A percentile compares a stretch with the other conserved stretches of the same genome.
phyloP scores from a whole-genome alignment of 2,797 vertebrate genomes.

The Manis pentadactyla region DNA sequence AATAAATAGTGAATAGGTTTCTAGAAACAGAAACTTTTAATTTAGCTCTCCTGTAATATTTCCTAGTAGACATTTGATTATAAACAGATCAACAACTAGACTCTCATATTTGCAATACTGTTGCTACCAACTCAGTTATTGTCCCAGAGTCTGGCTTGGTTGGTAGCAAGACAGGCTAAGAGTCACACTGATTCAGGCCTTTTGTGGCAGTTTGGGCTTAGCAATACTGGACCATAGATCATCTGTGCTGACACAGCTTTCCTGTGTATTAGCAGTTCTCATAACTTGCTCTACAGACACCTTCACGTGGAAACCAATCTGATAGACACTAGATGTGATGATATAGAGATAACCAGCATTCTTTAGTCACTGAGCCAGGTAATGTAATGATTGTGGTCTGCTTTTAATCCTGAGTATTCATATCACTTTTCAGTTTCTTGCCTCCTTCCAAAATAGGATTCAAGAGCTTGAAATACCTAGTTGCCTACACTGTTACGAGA shows the following conservation, averaged over 20 bases:
- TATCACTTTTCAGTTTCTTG: not conserved
- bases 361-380: not conserved
- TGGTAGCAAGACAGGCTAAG: not conserved
- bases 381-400: not conserved
- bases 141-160: not conserved
- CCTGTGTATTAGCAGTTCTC: not conserved
- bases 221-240: not conserved
- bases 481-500: not conserved
- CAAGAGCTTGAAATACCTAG: not conserved
- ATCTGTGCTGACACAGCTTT: not conserved
- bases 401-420: not conserved
- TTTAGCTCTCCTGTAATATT: not conserved
- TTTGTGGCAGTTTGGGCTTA: not conserved
- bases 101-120: not conserved
- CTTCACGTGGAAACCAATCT: not conserved
- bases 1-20: not conserved
- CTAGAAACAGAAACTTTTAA: slow-evolving; percentile 45
- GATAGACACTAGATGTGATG: not conserved
- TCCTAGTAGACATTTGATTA: not conserved
- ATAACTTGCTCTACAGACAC: not conserved
- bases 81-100: not conserved
- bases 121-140: not conserved
- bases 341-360: not conserved
- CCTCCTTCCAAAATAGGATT: not conserved
- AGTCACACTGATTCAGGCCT: not conserved